Base-by-base conservation (phyloP, 2,888 invertebrate genomes). In the Cactoblastis cactorum region DNA sequence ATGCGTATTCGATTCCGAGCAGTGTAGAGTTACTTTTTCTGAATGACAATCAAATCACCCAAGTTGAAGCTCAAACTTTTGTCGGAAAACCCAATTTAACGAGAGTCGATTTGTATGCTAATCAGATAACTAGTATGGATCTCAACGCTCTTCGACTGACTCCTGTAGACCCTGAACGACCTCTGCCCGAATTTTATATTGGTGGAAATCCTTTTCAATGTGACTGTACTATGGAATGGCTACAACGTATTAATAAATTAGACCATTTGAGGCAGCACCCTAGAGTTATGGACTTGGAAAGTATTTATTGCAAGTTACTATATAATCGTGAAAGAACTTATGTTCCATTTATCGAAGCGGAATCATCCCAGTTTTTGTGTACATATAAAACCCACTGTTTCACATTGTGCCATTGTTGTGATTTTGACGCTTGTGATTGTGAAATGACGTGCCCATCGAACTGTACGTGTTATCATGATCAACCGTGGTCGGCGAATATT, bases 401-500 rank as follows among this genome's bases (percentile, higher is more conserved):
- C 81, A 95, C 97, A 11, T 91, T 97, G 57, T 98, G 98, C 75
- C 96, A 97, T 77, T 98, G 98, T 89, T 98, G 98, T 86, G 97
- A 97, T 80, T 98, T 97, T 83, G 97, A 97, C 80, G 97, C 97
- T 49, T 98, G 98, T 90, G 98, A 98, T 87, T 98, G 98, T 90
- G 96, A 97, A 90, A 97, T 97, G 96, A 97, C 96, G 61, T 98
- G 98, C 79, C 98, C 98, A 45, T 92, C 92, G 41, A 96, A 97
- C 80, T 98, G 98, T 90, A 95, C 95, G 54, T 98, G 98, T 77
- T 98, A 97, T 90, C 97, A 97, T 77, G 97, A 98, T 87, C 95
- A 96, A 73, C 94, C 95, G 50, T 98, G 97, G 97, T 94, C 95
- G 15, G 95, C 96, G 1, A 97, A 97, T 77, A 95, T 97, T 61